Percentiles rank a stretch among this genome's conserved stretches.
phyloP scores from a whole-genome alignment of 2,113 vertebrate species.

The Alligator sinensis region DNA sequence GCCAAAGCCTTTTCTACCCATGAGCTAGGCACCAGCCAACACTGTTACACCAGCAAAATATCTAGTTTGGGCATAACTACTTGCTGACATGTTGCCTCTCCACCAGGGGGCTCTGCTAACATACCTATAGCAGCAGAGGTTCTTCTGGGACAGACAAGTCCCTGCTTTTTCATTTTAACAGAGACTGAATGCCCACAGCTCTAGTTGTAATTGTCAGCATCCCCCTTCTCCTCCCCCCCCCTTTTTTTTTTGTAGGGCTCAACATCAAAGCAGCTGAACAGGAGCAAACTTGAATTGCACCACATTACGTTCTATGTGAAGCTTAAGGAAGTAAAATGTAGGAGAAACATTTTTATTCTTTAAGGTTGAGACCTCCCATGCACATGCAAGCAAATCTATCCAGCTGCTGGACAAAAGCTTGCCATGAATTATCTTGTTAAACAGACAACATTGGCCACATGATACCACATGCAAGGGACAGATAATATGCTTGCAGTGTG shows the following conservation, averaged over 20 bases:
- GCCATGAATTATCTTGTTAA: background rate
- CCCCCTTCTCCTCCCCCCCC: too few species aligned
- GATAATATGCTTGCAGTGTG: background rate
- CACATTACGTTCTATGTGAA: background rate
- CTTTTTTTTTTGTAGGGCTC: background rate
- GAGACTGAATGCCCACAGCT: background rate
- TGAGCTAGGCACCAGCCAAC: background rate
- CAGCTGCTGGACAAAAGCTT: background rate
- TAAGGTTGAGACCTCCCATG: background rate
- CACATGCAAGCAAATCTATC: background rate
- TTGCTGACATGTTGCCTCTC: background rate
- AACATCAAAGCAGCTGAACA: background rate
- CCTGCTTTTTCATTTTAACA: background rate
- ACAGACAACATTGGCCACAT: background rate
- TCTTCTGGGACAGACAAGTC: background rate
- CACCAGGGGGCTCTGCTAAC: background rate
- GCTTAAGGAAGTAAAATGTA: background rate
- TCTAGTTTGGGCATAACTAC: too few species aligned
- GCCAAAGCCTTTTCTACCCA: background rate
- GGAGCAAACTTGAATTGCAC: background rate
- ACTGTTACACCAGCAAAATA: too few species aligned
- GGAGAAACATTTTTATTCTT: background rate
- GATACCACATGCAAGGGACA: background rate
- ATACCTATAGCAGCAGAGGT: background rate
- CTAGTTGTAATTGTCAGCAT: too few species aligned